Conservation (phyloP, 2,888 invertebrate species). For the Neoitamus cyanurus region DNA sequence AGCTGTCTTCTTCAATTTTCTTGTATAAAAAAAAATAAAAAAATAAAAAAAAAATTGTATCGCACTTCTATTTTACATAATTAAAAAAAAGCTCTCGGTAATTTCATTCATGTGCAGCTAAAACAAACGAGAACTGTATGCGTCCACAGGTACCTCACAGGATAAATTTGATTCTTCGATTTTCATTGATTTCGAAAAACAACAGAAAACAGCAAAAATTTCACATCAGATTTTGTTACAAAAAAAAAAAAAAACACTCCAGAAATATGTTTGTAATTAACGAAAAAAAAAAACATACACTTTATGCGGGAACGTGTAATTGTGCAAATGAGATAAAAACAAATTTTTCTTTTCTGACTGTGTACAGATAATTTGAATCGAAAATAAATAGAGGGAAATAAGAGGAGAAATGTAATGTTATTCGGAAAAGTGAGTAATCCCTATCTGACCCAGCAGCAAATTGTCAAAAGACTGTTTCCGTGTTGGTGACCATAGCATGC, state of each 20-base stretch:
- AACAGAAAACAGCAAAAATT: neutral
- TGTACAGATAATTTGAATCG: neutral
- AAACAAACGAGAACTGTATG: neutral
- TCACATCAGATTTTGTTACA: neutral
- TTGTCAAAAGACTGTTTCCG: neutral
- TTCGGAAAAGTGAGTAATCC: neutral
- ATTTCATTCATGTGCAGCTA: neutral
- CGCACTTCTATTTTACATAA: neutral
- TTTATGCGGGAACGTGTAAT: neutral
- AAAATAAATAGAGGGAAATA: neutral
- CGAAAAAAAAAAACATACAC: too few relatives aligned
- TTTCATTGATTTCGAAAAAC: neutral
- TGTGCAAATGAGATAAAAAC: neutral
- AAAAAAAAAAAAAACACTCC: neutral
- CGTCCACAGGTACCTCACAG: neutral
- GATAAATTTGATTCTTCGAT: neutral
- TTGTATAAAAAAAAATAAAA: neutral
- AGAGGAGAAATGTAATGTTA: neutral
- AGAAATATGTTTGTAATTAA: neutral
- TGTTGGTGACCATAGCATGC: neutral
- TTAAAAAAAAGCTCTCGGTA: neutral
- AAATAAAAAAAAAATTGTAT: neutral
- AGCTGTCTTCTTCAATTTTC: neutral
- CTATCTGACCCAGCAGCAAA: neutral
- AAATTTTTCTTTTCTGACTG: neutral